Base-by-base conservation (phyloP, 2,797 vertebrate species). In the Sebastes trivittatus region DNA sequence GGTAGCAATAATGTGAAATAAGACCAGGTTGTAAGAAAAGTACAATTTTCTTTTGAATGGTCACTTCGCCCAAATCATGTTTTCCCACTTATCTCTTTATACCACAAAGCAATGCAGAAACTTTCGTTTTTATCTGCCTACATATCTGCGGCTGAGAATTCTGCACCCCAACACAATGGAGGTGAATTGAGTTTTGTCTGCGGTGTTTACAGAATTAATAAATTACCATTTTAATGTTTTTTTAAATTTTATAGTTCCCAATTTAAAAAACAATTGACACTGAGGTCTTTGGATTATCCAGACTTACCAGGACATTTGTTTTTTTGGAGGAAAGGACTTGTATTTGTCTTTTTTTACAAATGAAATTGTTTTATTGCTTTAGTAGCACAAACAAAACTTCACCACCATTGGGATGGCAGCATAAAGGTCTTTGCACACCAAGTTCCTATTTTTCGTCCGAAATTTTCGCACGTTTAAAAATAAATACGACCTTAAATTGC, bases 1-100 rank as follows among this genome's bases (percentile, higher is more conserved):
- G 38, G 11, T 42, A 38, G 29, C 62, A 59, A 49, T 42, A 38
- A 69, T 71, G 20, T 34, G 6, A 75, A 27, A 75, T 59, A 46
- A 34, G 32, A 58, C 65, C 5, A 46, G 16, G 2, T 59, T 20
- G 3, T 36, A 62, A 32, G 18, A 32, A 61, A 66, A 46, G 16
- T 18, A 8, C 0, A 46, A 46, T 18, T 70, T 74, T 72, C 7
- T 32, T 60, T 59, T 32, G 13, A 71, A 55, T 23, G n/a, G 29
- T 66, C 22, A 65, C 6, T 61, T 76, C 13, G 72, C 11, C 34
- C 58, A 62, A 38, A 63, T 42, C 11, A 11, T 22, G 8, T 46
- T 73, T 62, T 23, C 2, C 18, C 1, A 16, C 54, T 36, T 22
- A 8, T 13, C n/a, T 74, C 25, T 20, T 32, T 8, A 46, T 46